Conservation (phyloP, 2,797 vertebrate genomes). For the Platalea minor region DNA sequence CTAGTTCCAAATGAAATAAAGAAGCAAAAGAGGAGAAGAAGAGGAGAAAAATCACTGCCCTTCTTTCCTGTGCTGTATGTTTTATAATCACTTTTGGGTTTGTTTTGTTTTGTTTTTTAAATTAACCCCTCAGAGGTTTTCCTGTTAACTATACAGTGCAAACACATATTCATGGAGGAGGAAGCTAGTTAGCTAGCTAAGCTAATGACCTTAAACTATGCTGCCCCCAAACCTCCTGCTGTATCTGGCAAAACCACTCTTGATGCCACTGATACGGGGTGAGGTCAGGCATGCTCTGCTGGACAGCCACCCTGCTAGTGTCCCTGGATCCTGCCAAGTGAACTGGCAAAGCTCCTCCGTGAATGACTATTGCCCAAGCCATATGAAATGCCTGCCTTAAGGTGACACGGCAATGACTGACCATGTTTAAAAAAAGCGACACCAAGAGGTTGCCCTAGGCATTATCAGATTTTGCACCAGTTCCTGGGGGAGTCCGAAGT, state of each 20-base stretch:
- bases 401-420: neutral
- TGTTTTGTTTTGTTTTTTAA: neutral
- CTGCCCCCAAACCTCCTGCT: neutral
- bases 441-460: neutral
- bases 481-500: neutral
- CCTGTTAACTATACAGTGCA: neutral
- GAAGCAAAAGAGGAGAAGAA: neutral
- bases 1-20: neutral
- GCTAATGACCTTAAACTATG: neutral
- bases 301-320: neutral
- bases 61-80: neutral
- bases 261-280: accelerated
- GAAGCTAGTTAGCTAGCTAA: neutral
- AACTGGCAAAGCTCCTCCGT: neutral
- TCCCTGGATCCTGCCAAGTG: neutral
- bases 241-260: neutral
- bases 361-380: neutral
- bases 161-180: neutral
- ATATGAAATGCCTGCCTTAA: neutral
- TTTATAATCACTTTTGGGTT: neutral
- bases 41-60: neutral
- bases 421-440: neutral
- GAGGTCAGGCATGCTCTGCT: neutral
- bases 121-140: neutral
- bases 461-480: neutral